Base-by-base conservation (phyloP, 1,140 invertebrate species). In the Panagrolaimus sp. region DNA sequence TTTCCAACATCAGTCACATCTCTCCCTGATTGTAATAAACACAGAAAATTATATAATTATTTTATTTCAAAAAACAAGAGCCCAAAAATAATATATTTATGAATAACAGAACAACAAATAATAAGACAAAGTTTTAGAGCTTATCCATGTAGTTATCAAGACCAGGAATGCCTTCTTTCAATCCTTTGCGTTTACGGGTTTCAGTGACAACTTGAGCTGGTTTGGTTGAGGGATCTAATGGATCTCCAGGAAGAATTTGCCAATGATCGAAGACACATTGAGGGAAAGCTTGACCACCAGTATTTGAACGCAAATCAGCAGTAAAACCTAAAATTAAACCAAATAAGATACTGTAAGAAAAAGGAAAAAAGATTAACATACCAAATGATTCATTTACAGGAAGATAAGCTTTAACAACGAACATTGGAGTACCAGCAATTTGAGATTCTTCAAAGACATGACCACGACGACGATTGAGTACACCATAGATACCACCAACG, bases 191-290 rank as follows among this genome's bases (percentile, higher is more conserved):
- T 87, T 98, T 98, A 85, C 96, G 91, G 71, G 92, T 98, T 65
- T 94, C 93, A 38, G 88, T 90, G 84, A 97, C 91, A 83, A 98
- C 89, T 79, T 79, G 83, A 85, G 87, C 91, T 71, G 93, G 91
- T 84, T 51, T 51, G 2, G 48, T 20, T 9, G 16, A 8, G 9
- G 4, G 87, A 66, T 89, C 89, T 65, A 89, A 85, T 70, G 95
- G 93, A 85, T 98, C 92, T 81, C 95, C 95, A 72, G 92, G 92
- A 80, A 99, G 87, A 66, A 97, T 87, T 86, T 98, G 93, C 96
- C 96, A 99, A 84, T 99, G 96, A 84, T 98, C 96, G 85, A 99
- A 99, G 77, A 98, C 95, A 86, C 96, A 98, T 86, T 98, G 96
- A 81, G 96, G 96, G 91, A 99, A 99, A 78, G 96, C 96, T 86